Evolutionary conservation across 2,888 invertebrate species (phyloP), one percentile per base, ranked within the genome.

Genomic region (Phortica magna): DNA sequence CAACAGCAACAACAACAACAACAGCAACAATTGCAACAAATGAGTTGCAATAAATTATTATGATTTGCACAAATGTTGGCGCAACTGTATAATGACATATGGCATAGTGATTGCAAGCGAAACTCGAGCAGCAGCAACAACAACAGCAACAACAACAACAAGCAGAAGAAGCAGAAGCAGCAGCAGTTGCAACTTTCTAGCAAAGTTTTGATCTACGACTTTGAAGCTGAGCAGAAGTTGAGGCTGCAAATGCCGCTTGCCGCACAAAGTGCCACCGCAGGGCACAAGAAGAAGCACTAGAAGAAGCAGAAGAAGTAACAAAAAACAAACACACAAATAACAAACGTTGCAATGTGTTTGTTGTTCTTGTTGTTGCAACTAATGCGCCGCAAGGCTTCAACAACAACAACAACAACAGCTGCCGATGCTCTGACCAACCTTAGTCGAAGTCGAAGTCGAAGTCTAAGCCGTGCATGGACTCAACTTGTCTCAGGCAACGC

Each of bases 1-100:
- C 43, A 57, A 73, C 80, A 79, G 78, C 79, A 79, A 80, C 57
- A 77, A 41, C 72, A 55, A 57, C 53, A 53, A 59, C 31, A 42
- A 68, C 65, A 65, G 19, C 39, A 64, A 77, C 79, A 77, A 74
- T 78, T 81, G 80, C 80, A 83, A 83, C 82, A 88, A 88, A 88
- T 88, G 88, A 88, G 84, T 85, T 83, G 83, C 85, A 85, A 89
- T 90, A 88, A 90, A 90, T 89, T 89, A 89, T 89, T 88, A 89
- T 89, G 89, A 90, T 90, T 88, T 90, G 89, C 89, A 88, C 85
- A 83, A 87, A 84, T 81, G 82, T 83, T 82, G 75, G 83, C 80
- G 83, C 89, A 89, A 88, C 89, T 87, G 85, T 84, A 83, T 89
- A 90, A 90, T 90, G 89, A 90, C 88, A 90, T 85, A 90, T 90